A percentile compares a stretch with the other conserved stretches of the same genome.
These are phyloP conservation scores for Catamblyrhynchus diadema DNA, from an alignment of 2,797 vertebrate genomes.

Conservation along the genomic window DNA sequence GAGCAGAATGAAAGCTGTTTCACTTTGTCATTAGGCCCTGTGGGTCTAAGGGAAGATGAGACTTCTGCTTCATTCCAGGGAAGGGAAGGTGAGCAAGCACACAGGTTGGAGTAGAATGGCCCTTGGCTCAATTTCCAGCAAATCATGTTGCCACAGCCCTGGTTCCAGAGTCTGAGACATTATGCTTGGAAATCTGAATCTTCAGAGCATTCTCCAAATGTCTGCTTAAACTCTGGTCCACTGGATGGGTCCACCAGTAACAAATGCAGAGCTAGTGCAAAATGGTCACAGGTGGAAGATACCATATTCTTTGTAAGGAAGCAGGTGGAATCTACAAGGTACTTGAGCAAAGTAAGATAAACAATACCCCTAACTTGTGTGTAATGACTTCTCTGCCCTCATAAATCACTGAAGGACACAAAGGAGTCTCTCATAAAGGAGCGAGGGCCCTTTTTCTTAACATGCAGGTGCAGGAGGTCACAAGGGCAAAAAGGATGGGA, in stretches of 20 bases:
- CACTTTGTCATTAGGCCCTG: neutral
- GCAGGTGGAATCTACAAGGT: neutral
- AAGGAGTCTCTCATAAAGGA: neutral
- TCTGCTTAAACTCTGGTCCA: neutral
- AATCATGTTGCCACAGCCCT: neutral
- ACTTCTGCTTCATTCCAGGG: neutral
- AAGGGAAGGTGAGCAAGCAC: neutral
- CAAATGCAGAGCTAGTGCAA: neutral
- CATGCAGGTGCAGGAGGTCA: neutral
- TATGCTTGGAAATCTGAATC: neutral
- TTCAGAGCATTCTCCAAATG: neutral
- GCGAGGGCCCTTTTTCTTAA: neutral
- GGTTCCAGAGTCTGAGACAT: neutral
- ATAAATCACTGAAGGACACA: neutral
- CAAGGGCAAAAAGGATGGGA: neutral
- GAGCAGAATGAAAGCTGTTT: neutral
- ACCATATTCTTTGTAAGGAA: neutral
- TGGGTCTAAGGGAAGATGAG: neutral
- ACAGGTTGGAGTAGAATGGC: neutral
- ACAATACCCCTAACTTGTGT: neutral
- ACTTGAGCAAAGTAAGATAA: neutral
- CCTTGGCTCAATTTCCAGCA: neutral
- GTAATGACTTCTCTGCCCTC: neutral
- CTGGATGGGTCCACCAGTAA: rapidly evolving
- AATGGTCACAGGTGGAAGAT: neutral